These are phyloP conservation scores for Erebia epiphron DNA, from an alignment of 2,888 invertebrate species.

Conservation along the genomic window DNA sequence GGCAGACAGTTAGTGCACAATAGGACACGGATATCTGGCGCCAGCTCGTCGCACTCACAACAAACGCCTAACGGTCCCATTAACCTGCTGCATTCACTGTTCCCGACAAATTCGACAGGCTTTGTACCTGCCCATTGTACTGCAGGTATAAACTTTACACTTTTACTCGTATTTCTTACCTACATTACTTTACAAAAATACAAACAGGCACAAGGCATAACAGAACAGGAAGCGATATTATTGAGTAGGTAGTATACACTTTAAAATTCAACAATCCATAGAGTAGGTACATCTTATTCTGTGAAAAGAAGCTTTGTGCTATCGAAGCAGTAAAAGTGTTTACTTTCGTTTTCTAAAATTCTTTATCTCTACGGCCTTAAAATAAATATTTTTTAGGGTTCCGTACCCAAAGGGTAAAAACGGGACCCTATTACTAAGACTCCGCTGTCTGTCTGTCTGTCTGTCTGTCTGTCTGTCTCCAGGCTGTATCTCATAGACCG, in stretches of 20 bases:
- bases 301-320: constrained; percentile 48
- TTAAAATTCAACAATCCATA: constrained; percentile 55
- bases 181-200: constrained; percentile 42
- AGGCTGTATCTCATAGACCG: too few relatives aligned
- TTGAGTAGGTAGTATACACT: constrained; percentile 30
- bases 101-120: constrained; percentile 43
- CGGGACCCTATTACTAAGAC: too few relatives aligned
- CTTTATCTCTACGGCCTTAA: constrained; percentile 1
- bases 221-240: constrained; percentile 69
- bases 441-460: too few relatives aligned
- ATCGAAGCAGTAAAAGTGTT: constrained; percentile 18
- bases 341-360: constrained; percentile 29
- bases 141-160: constrained; percentile 56
- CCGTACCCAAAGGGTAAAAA: too few relatives aligned
- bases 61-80: constrained; percentile 67
- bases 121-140: constrained; percentile 64
- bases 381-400: constrained; percentile 1
- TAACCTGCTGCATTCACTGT: constrained; percentile 47
- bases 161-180: constrained; percentile 50
- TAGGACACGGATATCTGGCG: constrained; percentile 65
- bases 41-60: constrained; percentile 63
- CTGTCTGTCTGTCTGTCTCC: too few relatives aligned
- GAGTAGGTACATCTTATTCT: constrained; percentile 55
- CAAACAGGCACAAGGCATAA: constrained; percentile 52
- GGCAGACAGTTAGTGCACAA: constrained; percentile 54